These are phyloP conservation scores for Leucoraja ocellata DNA, from an alignment of 2,797 vertebrate species.

Conservation along the genomic window DNA sequence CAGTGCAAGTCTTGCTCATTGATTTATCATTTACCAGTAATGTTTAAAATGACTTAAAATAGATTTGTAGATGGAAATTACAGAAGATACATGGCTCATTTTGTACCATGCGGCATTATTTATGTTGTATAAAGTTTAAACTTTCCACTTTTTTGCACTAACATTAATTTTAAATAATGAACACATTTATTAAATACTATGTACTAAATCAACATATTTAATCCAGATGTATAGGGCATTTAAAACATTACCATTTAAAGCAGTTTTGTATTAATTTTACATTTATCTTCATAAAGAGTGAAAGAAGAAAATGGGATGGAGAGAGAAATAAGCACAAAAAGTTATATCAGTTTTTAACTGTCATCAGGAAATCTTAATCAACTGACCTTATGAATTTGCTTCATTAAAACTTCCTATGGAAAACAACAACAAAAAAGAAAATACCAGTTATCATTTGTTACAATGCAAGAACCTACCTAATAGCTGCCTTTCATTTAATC, in stretches of 20 bases:
- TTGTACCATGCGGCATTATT: neutral
- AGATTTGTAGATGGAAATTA: neutral
- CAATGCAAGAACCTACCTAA: neutral
- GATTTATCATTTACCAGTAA: neutral
- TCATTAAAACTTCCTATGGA: conserved; percentile 89
- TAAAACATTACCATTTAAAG: neutral
- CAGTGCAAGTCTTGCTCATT: neutral
- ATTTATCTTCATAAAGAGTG: too few relatives aligned
- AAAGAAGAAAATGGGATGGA: too few relatives aligned
- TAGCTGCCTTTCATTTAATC: neutral
- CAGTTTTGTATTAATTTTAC: neutral
- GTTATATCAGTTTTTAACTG: neutral
- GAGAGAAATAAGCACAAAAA: too few relatives aligned
- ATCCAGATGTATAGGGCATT: neutral
- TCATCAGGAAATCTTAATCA: conserved; percentile 31
- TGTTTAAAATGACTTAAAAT: neutral
- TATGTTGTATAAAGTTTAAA: neutral
- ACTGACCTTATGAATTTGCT: conserved; percentile 98
- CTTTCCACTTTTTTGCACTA: neutral
- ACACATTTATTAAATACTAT: neutral
- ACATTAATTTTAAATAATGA: neutral
- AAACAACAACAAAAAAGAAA: conserved; percentile 38
- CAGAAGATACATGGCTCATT: neutral
- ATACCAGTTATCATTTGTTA: conserved; percentile 21
- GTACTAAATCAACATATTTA: neutral